These are phyloP conservation scores for Rhinolophus ferrumequinum DNA, from an alignment of 2,113 vertebrate species.

Conservation along the genomic window DNA sequence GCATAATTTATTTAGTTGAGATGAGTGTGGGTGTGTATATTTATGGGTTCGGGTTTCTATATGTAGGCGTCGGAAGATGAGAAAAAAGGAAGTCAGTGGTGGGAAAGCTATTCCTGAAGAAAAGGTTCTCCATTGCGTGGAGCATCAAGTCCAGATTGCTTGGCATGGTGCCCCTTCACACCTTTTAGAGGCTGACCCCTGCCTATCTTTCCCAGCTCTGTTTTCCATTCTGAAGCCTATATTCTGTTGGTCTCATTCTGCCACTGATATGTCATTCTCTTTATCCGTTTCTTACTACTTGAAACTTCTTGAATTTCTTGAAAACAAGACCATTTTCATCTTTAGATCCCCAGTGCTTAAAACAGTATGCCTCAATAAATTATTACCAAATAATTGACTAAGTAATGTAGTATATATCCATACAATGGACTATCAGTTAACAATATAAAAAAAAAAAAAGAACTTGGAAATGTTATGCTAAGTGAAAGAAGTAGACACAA, in stretches of 20 bases:
- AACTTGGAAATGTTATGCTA: background rate
- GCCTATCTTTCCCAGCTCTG: background rate
- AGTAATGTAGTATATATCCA: background rate
- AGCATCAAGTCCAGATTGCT: background rate
- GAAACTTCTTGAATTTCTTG: background rate
- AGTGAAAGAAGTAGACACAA: background rate
- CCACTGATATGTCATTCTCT: background rate
- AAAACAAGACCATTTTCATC: constrained; percentile 20
- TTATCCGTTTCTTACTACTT: background rate
- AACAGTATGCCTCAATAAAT: background rate
- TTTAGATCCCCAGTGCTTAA: background rate
- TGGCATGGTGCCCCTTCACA: background rate
- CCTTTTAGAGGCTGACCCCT: background rate
- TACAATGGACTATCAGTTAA: background rate
- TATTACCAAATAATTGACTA: background rate
- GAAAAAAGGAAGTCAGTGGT: background rate
- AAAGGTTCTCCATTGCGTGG: background rate
- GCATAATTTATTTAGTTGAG: background rate
- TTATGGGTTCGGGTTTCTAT: background rate
- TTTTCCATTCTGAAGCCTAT: background rate
- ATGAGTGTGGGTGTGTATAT: background rate
- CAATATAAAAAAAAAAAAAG: background rate
- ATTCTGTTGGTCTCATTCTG: background rate
- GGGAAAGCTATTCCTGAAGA: background rate
- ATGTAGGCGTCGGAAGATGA: background rate